These are phyloP conservation scores for Conus betulinus DNA, from an alignment of 1,140 invertebrate genomes.

Conservation along the genomic window DNA sequence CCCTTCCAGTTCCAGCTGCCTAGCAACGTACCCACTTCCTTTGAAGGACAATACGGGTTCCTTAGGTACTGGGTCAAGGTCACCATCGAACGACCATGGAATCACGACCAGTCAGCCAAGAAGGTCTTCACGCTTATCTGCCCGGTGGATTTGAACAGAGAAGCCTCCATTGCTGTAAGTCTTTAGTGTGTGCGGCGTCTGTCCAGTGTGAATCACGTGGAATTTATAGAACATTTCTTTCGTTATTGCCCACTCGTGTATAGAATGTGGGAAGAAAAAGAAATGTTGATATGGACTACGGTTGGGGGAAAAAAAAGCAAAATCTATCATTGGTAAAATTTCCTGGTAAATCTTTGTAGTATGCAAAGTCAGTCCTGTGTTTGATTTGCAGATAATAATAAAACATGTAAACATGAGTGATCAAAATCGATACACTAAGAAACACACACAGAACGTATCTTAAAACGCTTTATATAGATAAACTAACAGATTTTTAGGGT, in stretches of 20 bases:
- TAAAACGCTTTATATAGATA: no score
- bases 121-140: constrained; percentile 69
- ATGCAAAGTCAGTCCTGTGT: no score
- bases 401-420: no score
- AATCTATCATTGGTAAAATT: no score
- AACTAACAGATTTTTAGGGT: no score
- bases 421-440: no score
- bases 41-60: constrained; percentile 76
- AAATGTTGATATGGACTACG: background rate
- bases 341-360: no score
- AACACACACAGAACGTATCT: no score
- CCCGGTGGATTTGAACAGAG: constrained; percentile 68
- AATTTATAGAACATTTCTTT: background rate
- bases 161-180: constrained; percentile 62
- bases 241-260: background rate
- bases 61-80: constrained; percentile 76
- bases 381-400: no score
- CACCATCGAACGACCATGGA: constrained; percentile 72
- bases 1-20: constrained; percentile 77
- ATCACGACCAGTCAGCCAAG: constrained; percentile 63
- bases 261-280: background rate
- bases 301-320: background rate
- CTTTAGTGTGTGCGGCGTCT: background rate
- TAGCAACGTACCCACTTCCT: constrained; percentile 76
- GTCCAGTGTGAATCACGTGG: background rate